A percentile compares a stretch with the other conserved stretches of the same genome.
Evolutionary conservation across 2,888 invertebrate species (phyloP).

Genomic region (Rhaphigaster nebulosa): DNA sequence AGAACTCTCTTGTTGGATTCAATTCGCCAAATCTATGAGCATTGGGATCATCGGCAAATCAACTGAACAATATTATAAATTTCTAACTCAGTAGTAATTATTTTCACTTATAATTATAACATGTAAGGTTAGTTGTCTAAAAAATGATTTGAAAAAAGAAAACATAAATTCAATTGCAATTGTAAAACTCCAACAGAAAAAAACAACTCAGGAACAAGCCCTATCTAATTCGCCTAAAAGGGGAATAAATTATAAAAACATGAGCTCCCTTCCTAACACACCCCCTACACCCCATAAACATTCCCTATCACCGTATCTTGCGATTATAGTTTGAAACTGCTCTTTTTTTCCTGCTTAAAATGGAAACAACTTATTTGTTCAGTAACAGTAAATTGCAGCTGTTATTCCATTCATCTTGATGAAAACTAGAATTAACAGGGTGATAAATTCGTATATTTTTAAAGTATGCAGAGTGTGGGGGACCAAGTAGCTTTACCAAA

Average conservation of each 20-base stretch:
- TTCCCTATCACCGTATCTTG: slow-evolving; percentile 39
- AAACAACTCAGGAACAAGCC: not conserved
- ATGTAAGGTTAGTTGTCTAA: no score
- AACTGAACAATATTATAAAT: not conserved
- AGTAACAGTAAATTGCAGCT: not conserved
- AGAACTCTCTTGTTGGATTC: not conserved
- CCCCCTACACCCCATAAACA: slow-evolving; percentile 1
- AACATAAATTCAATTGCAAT: not conserved
- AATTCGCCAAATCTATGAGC: not conserved
- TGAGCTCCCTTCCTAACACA: not conserved
- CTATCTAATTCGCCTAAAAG: slow-evolving; percentile 28
- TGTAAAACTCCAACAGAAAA: not conserved
- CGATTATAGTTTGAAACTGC: slow-evolving; percentile 7
- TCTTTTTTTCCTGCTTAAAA: not conserved
- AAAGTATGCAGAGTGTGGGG: not conserved
- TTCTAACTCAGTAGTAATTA: not conserved
- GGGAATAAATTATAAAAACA: slow-evolving; percentile 32
- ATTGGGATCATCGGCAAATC: not conserved
- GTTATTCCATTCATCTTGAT: not conserved
- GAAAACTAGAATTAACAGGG: not conserved
- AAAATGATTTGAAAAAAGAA: not conserved
- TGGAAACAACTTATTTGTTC: not conserved
- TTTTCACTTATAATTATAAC: no score
- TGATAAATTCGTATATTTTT: not conserved
- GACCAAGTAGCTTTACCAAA: not conserved